Percentiles rank a stretch among this genome's conserved stretches.
Conservation (phyloP, 1,140 invertebrate genomes). For the Dreissena rostriformis region DNA sequence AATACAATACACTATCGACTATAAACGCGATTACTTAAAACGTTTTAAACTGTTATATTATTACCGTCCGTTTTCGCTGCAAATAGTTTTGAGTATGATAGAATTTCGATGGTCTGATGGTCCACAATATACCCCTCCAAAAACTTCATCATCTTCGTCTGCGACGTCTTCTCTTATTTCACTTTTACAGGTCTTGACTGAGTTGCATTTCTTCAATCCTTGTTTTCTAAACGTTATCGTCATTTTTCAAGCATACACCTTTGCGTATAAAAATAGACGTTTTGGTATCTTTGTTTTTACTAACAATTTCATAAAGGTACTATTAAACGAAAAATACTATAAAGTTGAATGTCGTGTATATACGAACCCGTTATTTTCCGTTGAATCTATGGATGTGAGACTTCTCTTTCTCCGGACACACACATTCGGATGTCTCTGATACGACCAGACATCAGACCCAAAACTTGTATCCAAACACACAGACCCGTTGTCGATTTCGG, state of each 20-base stretch:
- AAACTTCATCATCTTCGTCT: constrained; percentile 62
- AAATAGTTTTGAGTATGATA: background rate
- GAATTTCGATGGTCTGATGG: constrained; percentile 48
- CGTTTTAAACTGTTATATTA: background rate
- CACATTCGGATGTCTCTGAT: background rate
- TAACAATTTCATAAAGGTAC: background rate
- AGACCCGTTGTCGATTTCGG: constrained; percentile 5
- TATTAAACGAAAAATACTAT: background rate
- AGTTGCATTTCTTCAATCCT: background rate
- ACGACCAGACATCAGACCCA: constrained; percentile 14
- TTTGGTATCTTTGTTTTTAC: background rate
- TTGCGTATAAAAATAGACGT: background rate
- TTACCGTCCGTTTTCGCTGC: constrained; percentile 32
- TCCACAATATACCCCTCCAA: constrained; percentile 67
- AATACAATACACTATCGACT: background rate
- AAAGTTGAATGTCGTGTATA: background rate
- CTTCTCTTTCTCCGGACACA: constrained; percentile 4
- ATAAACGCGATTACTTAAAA: background rate
- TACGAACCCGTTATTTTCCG: constrained; percentile 14
- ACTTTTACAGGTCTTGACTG: background rate
- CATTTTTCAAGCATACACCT: background rate
- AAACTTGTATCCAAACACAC: constrained; percentile 29
- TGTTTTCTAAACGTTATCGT: background rate
- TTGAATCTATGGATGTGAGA: background rate
- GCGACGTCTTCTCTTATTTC: background rate